Evolutionary conservation across 37 sponge, comb jelly and placozoan species (phyloP), one percentile per base, ranked within the genome.

Genomic region (Aplysina aerophoba): DNA sequence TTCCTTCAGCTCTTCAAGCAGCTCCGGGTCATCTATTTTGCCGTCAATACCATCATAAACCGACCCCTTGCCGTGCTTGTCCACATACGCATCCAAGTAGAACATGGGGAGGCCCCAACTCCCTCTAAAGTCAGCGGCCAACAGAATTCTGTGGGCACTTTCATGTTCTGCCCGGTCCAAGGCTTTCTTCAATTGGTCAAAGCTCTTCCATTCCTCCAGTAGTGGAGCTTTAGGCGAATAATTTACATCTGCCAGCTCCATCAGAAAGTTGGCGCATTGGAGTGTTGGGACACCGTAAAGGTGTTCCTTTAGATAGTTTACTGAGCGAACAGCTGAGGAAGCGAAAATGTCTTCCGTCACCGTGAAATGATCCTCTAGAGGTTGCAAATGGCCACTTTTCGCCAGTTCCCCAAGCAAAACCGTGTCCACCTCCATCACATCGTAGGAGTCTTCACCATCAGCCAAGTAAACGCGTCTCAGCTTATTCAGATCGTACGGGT

Each of bases 281-380:
- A 86, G 68, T 53, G 87, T 86, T 12, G 87, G 87, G 1, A 86
- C 55, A 50, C 87, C 87, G 60, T 86, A 86, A 66, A 79, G 64
- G 22, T 39, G 36, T 20, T 39, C 12, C 27, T 53, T 44, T 1
- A 37, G 61, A 6, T 57, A 73, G 14, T 27, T 0, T 3, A 85
- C 85, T 0, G 85, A 73, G 4, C 75, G 78, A 3, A 85, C 64
- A 59, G 85, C 77, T 35, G 77, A 85, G 20, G 66, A 4, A 35
- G 58, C 28, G 25, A 33, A 79, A 0, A 35, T 58, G 54, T 79
- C 81, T 66, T 1, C 19, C n/a, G 80, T 79, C 24, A 79, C 69
- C n/a, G 1, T 56, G 19, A 61, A 54, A 40, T 75, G 39, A 24
- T 44, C 35, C 11, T 86, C 80, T 15, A 84, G 63, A 14, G 84